A percentile compares a stretch with the other conserved stretches of the same genome.
These are phyloP conservation scores for Busseola fusca DNA, from an alignment of 2,888 invertebrate genomes.

Conservation along the genomic window DNA sequence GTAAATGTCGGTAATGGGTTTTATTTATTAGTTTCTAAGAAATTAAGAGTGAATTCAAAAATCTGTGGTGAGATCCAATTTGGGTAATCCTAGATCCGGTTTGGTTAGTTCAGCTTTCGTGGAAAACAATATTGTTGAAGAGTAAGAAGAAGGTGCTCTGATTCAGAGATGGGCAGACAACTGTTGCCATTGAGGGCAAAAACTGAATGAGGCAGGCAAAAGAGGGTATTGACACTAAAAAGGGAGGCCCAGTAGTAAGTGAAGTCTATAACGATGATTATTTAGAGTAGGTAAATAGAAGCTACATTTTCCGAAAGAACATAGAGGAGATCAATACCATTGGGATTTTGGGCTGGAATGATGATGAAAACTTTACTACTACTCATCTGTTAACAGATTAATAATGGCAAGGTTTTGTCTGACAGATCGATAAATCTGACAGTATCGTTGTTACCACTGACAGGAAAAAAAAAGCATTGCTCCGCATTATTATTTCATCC, in stretches of 20 bases:
- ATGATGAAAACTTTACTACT: not conserved
- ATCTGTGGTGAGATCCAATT: not conserved
- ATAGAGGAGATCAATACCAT: not conserved
- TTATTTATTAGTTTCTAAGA: slow-evolving; percentile 21
- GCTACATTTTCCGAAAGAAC: not conserved
- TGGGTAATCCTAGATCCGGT: not conserved
- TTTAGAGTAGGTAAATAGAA: not conserved
- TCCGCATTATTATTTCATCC: not conserved
- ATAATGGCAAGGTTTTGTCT: not conserved
- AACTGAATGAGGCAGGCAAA: not conserved
- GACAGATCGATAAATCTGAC: no score
- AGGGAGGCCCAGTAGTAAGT: not conserved
- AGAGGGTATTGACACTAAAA: not conserved
- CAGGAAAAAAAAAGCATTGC: not conserved
- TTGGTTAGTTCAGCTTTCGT: not conserved
- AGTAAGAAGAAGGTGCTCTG: no score
- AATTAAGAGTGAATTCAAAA: not conserved
- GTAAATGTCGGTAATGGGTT: slow-evolving; percentile 26
- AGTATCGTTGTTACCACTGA: not conserved
- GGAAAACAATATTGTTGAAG: not conserved
- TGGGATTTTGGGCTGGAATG: not conserved
- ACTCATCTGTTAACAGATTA: not conserved
- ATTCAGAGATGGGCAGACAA: not conserved
- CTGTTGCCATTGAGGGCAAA: not conserved
- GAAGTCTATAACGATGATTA: not conserved